Evolutionary conservation across 2,797 vertebrate species (phyloP), one percentile per base, ranked within the genome.

Genomic region (Neostethus bicornis): DNA sequence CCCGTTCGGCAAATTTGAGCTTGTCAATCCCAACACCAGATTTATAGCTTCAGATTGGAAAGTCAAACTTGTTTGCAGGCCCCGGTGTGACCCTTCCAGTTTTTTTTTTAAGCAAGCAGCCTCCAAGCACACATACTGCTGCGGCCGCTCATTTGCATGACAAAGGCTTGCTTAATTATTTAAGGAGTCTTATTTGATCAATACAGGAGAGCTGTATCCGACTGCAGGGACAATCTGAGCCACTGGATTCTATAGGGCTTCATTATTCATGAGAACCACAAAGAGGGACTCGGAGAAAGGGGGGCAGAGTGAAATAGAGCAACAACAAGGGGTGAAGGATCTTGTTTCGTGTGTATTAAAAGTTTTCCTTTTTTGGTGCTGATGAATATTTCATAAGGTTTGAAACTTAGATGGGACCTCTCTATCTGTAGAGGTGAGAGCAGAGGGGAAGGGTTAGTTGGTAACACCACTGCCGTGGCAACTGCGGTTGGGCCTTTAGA

Each of bases 111-210:
- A 72, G 75, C 59, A 66, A 42, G 39, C 58, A 78, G 56, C 59
- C 53, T 64, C 70, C 28, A 53, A 54, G 61, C 71, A 54, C 67
- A 63, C 53, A 53, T 62, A 4, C 48, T 58, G 53, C 73, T 78
- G 65, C 16, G 73, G 66, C 67, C 77, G 45, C 79, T 90, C 72
- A 92, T 93, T 90, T 90, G 86, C 90, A 92, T 91, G 89, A 92
- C 89, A 92, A 91, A 91, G 87, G 77, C 87, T 67, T 13, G 35
- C 76, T 92, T 86, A 92, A 92, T 92, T 91, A 93, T 93, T 93
- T 88, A 93, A 79, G 74, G 69, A 46, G 58, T 73, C 79, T 85
- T 88, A 91, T 91, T 92, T 92, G 90, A 92, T 93, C 91, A 91
- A 89, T 90, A 91, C 83, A 81, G 75, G 83, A 84, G 86, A 89